Base-by-base conservation (phyloP, 2,888 invertebrate species). In the Drosophila suboccidentalis region DNA sequence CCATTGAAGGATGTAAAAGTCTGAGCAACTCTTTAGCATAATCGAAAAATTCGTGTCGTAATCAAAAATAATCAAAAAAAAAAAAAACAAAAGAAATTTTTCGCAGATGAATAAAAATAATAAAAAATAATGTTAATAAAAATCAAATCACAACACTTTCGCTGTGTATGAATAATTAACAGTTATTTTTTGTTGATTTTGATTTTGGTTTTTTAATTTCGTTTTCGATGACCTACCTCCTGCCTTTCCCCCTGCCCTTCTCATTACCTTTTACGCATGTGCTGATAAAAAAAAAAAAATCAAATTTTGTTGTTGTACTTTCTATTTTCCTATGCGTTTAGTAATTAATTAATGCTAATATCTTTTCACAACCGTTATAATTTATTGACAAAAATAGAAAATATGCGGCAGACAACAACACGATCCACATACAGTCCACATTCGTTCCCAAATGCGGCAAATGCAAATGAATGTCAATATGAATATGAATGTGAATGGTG, bases 281-380 rank as follows among this genome's bases (percentile, higher is more conserved):
- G 59, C 59, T 77, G 58, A 74, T 74, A 50, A 50, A 62, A 50
- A 50, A 58, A 5, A 9, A 26, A 26, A 26, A 19, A 19, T 19
- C 1, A 19, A 19, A 46, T 22, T 36, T 64, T 71, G 49, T 54
- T 62, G 70, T 44, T 60, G 43, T 62, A 91, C 91, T 90, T 90
- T 90, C 91, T 90, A 83, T 90, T 90, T 91, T 86, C 75, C 71
- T 81, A 78, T 82, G 76, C 76, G 76, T 82, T 83, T 89, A 80
- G 89, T 86, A 82, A 91, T 90, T 87, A 90, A 91, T 91, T 79
- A 90, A 90, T 91, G 91, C 90, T 89, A 91, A 91, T 91, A 90
- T 81, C 80, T 87, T 88, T 85, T 85, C 75, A 85, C 89, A 79
- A 80, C 89, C 89, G 88, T 90, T 89, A 80, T 89, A 90, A 87